phyloP scores from a whole-genome alignment of 2,113 vertebrate genomes.

The Recurvirostra avosetta region DNA sequence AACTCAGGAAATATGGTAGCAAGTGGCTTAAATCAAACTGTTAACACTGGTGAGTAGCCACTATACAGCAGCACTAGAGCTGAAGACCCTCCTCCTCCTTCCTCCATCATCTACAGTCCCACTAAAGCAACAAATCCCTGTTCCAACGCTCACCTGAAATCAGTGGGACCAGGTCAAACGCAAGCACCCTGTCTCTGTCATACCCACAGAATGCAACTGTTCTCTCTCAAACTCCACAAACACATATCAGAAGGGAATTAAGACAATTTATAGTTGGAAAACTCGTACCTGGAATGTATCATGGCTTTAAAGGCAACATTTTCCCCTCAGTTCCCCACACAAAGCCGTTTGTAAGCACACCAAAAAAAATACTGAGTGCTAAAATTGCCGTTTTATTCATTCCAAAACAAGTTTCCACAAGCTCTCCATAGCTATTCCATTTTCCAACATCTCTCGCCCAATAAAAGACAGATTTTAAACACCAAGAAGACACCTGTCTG shows the following conservation, averaged over 20 bases:
- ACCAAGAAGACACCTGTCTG: constrained; percentile 7
- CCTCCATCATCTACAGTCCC: not conserved
- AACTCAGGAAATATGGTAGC: not conserved
- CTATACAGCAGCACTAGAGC: not conserved
- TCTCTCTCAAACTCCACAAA: not conserved
- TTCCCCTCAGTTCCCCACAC: not conserved
- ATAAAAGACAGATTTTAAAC: constrained; percentile 5
- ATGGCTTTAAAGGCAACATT: not conserved
- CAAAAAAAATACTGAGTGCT: not conserved
- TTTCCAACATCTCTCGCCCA: constrained; percentile 3
- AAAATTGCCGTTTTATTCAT: not conserved
- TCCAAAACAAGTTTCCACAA: constrained; percentile 16
- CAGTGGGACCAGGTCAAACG: not conserved
- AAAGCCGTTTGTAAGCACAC: not conserved
- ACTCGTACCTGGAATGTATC: not conserved
- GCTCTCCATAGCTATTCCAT: not conserved
- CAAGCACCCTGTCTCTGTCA: not conserved
- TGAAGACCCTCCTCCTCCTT: not conserved
- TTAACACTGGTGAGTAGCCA: not conserved
- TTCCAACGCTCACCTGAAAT: not conserved
- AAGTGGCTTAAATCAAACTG: not conserved
- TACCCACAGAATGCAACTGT: not conserved
- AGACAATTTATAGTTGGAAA: not conserved
- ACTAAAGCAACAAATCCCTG: not conserved
- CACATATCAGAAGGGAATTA: not conserved